Evolutionary conservation across 2,797 vertebrate species (phyloP).

Genomic region (Remorina albescens): DNA sequence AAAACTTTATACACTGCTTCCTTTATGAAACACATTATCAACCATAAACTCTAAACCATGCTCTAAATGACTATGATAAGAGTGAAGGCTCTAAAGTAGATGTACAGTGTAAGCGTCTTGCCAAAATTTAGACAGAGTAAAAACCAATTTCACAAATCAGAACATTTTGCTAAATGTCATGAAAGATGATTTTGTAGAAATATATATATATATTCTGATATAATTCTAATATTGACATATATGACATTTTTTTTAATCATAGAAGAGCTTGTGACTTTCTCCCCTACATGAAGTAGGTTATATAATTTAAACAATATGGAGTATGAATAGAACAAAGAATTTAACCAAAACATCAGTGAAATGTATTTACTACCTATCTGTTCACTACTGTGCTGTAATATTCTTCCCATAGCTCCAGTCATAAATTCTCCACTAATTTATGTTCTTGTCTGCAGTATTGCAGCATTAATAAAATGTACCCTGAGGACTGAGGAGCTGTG

Average conservation of each 20-base stretch:
- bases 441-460: constrained; percentile 58
- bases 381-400: constrained; percentile 39
- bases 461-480: constrained; percentile 70
- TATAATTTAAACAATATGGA: neutral
- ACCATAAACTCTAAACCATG: too few species aligned
- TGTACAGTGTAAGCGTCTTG: too few species aligned
- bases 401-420: constrained; percentile 31
- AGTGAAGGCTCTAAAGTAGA: too few species aligned
- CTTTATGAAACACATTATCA: constrained; percentile 14
- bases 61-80: too few species aligned
- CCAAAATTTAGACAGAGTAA: neutral
- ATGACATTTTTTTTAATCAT: neutral
- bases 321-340: neutral
- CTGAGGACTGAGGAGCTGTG: constrained; percentile 30
- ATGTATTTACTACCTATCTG: constrained; percentile 3
- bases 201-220: too few species aligned
- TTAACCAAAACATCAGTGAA: constrained; percentile 15
- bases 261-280: neutral
- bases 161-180: neutral
- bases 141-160: constrained; percentile 5
- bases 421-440: constrained; percentile 68
- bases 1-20: neutral
- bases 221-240: too few species aligned
- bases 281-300: neutral
- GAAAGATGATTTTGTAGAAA: neutral